These are phyloP conservation scores for Australoheros facetus DNA, from an alignment of 2,797 vertebrate species.

Conservation along the genomic window DNA sequence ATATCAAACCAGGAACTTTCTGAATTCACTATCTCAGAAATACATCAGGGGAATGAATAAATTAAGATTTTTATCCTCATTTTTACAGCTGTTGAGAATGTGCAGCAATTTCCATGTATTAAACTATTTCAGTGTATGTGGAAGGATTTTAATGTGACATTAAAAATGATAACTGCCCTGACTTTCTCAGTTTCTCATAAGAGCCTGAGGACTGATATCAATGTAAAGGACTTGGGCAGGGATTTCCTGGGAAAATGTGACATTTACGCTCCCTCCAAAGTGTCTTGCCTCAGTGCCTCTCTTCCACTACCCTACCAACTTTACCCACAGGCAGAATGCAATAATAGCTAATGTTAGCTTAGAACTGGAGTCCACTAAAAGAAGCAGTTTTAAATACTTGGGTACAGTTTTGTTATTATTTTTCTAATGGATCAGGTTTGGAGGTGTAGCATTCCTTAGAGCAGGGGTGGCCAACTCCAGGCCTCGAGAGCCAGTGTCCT, in stretches of 20 bases:
- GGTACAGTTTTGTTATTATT: fast-evolving
- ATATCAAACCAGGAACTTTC: neutral
- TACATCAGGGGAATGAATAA: neutral
- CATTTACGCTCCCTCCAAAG: no score
- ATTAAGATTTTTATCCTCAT: neutral
- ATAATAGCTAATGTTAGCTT: neutral
- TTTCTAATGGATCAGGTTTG: neutral
- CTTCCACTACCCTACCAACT: no score
- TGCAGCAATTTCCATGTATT: neutral
- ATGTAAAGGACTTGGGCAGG: no score
- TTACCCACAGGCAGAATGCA: no score
- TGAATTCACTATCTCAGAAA: neutral
- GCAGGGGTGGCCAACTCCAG: no score
- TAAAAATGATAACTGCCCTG: neutral
- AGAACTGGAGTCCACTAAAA: neutral
- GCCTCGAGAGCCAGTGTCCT: no score
- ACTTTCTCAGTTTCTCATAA: neutral
- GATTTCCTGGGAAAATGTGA: no score
- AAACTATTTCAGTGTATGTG: neutral
- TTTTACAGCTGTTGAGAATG: neutral
- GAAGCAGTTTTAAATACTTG: neutral
- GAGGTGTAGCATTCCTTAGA: neutral
- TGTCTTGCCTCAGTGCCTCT: no score
- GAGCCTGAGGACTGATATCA: neutral
- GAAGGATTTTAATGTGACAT: neutral